phyloP scores from a whole-genome alignment of 2,113 vertebrate genomes.

The Rutilus rutilus region DNA sequence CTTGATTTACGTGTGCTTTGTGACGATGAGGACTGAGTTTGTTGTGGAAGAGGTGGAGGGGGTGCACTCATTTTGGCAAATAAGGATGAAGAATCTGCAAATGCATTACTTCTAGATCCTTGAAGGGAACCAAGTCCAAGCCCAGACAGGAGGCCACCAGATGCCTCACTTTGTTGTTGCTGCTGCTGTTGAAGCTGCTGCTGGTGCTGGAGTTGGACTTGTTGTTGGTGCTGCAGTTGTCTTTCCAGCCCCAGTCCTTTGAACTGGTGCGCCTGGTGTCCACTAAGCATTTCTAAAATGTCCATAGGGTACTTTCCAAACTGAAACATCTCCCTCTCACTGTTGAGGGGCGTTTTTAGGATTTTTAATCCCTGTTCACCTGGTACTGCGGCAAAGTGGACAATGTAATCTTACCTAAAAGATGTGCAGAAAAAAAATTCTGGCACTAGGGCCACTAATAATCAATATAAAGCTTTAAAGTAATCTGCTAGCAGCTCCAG shows the following conservation, averaged over 20 bases:
- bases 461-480: slow-evolving; percentile 31
- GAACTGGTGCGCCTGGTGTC: slow-evolving; percentile 83
- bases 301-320: slow-evolving; percentile 85
- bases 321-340: slow-evolving; percentile 77
- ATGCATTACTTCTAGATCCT: slow-evolving; percentile 75
- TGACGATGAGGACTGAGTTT: slow-evolving; percentile 74
- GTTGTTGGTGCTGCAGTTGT: slow-evolving; percentile 79
- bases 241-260: slow-evolving; percentile 80
- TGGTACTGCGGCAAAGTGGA: slow-evolving; percentile 50
- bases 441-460: slow-evolving; percentile 1
- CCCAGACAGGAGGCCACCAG: slow-evolving; percentile 76
- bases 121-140: slow-evolving; percentile 77
- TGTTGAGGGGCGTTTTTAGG: slow-evolving; percentile 56
- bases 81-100: slow-evolving; percentile 77
- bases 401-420: slow-evolving; percentile 21
- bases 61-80: slow-evolving; percentile 81
- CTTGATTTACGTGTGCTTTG: slow-evolving; percentile 82
- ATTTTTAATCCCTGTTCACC: slow-evolving; percentile 37
- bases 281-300: slow-evolving; percentile 83
- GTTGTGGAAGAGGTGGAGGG: slow-evolving; percentile 75
- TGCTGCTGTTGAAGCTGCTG: slow-evolving; percentile 81
- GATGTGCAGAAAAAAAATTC: not conserved
- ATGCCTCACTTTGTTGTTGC: slow-evolving; percentile 67
- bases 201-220: slow-evolving; percentile 80
- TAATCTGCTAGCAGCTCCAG: slow-evolving; percentile 20